These are phyloP conservation scores for Bombus sylvicola DNA, from an alignment of 1,140 invertebrate genomes.

Conservation along the genomic window DNA sequence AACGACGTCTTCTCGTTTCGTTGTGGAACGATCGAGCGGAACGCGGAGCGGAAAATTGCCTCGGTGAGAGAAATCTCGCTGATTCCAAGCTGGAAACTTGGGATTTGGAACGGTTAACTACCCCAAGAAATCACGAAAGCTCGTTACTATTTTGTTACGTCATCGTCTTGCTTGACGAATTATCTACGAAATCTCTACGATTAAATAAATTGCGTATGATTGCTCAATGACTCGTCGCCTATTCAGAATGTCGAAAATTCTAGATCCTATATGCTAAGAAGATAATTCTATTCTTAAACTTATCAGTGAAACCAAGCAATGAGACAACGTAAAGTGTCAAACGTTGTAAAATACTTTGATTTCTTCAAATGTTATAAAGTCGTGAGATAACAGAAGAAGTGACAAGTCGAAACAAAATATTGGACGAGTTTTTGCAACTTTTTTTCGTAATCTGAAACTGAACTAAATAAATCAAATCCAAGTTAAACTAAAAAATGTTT, in stretches of 20 bases:
- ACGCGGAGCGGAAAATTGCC: conserved; percentile 29
- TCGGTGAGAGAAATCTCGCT: conserved; percentile 18
- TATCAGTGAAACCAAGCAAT: too few relatives aligned
- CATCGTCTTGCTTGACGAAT: background rate
- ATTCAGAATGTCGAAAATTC: background rate
- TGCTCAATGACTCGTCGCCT: background rate
- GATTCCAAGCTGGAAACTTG: background rate
- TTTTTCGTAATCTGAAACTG: too few relatives aligned
- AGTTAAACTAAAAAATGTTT: too few relatives aligned
- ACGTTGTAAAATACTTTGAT: too few relatives aligned
- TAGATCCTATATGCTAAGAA: background rate
- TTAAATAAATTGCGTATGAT: background rate
- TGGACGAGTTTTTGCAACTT: too few relatives aligned
- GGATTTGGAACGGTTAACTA: background rate
- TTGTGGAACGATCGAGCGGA: background rate
- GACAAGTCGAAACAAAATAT: too few relatives aligned
- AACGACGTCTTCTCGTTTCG: background rate
- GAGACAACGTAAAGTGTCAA: too few relatives aligned
- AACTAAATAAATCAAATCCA: too few relatives aligned
- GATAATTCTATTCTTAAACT: background rate
- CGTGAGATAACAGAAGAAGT: too few relatives aligned
- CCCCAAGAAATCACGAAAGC: background rate
- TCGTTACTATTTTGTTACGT: background rate
- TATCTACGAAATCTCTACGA: background rate
- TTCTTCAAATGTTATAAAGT: too few relatives aligned